Evolutionary conservation across 2,113 vertebrate species (phyloP), one percentile per base, ranked within the genome.

Genomic region (Sprattus sprattus): DNA sequence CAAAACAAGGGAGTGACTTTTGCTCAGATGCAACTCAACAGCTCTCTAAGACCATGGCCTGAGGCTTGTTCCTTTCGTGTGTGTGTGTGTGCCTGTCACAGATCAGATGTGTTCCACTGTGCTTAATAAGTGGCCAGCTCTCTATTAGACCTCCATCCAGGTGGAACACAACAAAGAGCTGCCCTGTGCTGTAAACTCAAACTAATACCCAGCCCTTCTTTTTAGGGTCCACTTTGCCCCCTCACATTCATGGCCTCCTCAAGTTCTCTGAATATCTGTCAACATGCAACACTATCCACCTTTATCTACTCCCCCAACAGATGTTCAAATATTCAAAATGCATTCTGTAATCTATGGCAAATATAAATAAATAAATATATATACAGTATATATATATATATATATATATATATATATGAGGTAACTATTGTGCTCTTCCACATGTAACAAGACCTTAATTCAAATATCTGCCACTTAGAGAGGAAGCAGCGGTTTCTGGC

Each of bases 101-200:
- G 67, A 18, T 67, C 22, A 45, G 20, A 32, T 86, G 80, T 85
- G 84, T 91, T 86, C 52, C 52, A 71, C 87, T 86, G 85, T 60
- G 52, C 85, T 83, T 87, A 90, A 87, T 90, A 81, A 86, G 86
- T 87, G 86, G 88, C 88, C 88, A 83, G 86, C 46, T 49, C 83
- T 39, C 81, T 80, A 85, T 85, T 87, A 87, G 47, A 84, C 54
- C 84, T 75, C 81, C 83, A 84, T 86, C 87, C 89, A 90, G 87
- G 86, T 90, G 86, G 84, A 90, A 87, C 83, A 84, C 87, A 71
- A 88, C 86, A 88, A 88, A 90, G 89, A 80, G 64, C 82, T 47
- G 49, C 67, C 85, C 87, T 89, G 83, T 88, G 81, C 83, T 49
- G 82, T 28, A 89, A 50, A 83, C 81, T 64, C 60, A 45, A 83